A percentile compares a stretch with the other conserved stretches of the same genome.
phyloP scores from a whole-genome alignment of 1,140 invertebrate genomes.

The Drosophila tani region DNA sequence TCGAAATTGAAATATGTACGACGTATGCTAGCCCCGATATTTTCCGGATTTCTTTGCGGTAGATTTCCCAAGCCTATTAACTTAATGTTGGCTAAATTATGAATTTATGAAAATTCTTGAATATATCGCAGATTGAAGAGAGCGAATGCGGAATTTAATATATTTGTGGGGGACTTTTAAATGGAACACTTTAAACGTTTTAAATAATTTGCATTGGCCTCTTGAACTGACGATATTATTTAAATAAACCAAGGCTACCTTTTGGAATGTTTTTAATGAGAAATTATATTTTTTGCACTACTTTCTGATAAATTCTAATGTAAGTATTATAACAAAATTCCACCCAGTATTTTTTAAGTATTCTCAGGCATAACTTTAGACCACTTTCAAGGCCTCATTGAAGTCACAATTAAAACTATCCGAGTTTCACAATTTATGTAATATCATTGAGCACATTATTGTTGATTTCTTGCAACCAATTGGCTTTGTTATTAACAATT shows the following conservation, averaged over 20 bases:
- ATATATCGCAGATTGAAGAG: background rate
- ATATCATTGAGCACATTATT: conserved; percentile 11
- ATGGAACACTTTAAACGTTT: background rate
- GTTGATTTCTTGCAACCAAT: conserved; percentile 8
- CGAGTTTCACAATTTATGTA: background rate
- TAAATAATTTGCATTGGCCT: background rate
- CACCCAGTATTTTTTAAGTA: too few species aligned
- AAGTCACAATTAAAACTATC: background rate
- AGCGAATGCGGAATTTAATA: background rate
- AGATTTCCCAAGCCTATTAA: conserved; percentile 48
- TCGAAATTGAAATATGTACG: conserved; percentile 48
- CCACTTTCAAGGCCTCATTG: background rate
- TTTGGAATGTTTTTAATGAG: background rate
- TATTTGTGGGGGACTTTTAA: background rate
- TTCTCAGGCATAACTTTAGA: background rate
- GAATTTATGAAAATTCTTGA: conserved; percentile 17
- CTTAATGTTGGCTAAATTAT: conserved; percentile 34
- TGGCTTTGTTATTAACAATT: conserved; percentile 13
- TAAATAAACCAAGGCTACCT: too few species aligned
- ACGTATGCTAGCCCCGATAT: conserved; percentile 18
- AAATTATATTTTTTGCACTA: background rate
- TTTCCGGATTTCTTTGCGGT: conserved; percentile 26
- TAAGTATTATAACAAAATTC: too few species aligned
- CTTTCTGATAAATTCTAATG: background rate
- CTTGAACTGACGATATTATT: background rate